Evolutionary conservation across 2,797 vertebrate genomes (phyloP).

Genomic region (Helostoma temminkii): DNA sequence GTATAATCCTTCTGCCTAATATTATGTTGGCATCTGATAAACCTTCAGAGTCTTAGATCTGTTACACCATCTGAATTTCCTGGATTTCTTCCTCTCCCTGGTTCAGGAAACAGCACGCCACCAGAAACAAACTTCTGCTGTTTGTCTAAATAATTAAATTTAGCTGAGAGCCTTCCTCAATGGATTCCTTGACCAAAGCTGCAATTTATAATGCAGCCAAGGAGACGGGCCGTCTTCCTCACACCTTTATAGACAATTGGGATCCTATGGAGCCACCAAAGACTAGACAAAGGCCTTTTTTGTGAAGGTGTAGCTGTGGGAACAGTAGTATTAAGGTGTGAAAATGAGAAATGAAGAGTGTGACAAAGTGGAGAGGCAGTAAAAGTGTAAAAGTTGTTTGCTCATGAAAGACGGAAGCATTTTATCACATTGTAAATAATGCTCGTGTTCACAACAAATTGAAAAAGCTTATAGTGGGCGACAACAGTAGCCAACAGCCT

Average conservation of each 20-base stretch:
- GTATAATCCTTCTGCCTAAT: neutral
- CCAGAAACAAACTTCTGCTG: neutral
- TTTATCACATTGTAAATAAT: conserved; percentile 1
- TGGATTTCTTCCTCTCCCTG: neutral
- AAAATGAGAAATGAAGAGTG: conserved; percentile 31
- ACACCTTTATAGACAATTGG: conserved; percentile 49
- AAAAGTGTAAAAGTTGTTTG: conserved; percentile 26
- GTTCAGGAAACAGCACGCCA: neutral
- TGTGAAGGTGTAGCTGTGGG: conserved; percentile 38
- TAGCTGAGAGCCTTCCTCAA: neutral
- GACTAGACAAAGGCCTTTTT: conserved; percentile 35
- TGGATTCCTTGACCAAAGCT: neutral
- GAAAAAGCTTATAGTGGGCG: neutral
- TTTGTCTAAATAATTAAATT: neutral
- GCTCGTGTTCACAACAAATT: neutral
- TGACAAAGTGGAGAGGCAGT: conserved; percentile 34
- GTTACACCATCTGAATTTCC: neutral
- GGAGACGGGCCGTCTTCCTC: conserved; percentile 55
- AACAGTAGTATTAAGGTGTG: conserved; percentile 53
- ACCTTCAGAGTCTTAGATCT: neutral
- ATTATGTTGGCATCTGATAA: neutral
- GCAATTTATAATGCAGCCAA: conserved; percentile 16
- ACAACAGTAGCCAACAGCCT: neutral
- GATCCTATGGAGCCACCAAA: conserved; percentile 12
- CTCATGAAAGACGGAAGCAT: neutral